phyloP scores from a whole-genome alignment of 2,888 invertebrate genomes.

The Philereme transversata region DNA sequence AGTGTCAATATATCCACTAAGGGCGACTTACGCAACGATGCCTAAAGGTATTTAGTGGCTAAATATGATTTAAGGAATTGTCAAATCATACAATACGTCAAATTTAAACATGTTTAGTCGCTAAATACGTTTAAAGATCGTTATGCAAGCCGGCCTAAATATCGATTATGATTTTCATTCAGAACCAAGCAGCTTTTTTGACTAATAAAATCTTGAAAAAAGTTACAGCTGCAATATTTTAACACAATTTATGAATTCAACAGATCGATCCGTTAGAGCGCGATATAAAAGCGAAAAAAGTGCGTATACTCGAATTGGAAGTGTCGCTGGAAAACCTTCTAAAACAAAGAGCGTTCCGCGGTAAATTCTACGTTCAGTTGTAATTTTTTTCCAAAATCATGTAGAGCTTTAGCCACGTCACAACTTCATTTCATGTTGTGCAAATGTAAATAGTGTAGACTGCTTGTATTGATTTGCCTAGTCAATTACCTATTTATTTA shows the following conservation, averaged over 20 bases:
- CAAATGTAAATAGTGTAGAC: neutral
- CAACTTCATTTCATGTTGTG: constrained; percentile 14
- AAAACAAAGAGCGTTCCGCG: constrained; percentile 87
- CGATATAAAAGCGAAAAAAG: constrained; percentile 92
- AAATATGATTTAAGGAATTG: too few relatives aligned
- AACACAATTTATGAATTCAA: constrained; percentile 37
- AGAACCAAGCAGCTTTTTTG: constrained; percentile 1
- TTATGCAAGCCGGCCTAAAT: too few relatives aligned
- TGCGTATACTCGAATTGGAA: constrained; percentile 93
- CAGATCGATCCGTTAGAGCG: constrained; percentile 94
- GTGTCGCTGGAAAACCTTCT: constrained; percentile 91
- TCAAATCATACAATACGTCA: too few relatives aligned
- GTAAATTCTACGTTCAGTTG: constrained; percentile 73
- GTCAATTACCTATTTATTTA: neutral
- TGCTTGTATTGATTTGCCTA: constrained; percentile 4
- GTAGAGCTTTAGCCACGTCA: constrained; percentile 16
- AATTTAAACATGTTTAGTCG: too few relatives aligned
- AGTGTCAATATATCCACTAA: too few relatives aligned
- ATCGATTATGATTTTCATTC: too few relatives aligned
- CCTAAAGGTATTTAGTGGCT: too few relatives aligned
- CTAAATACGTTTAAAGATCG: too few relatives aligned
- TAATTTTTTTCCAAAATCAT: constrained; percentile 69
- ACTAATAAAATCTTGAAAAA: constrained; percentile 49
- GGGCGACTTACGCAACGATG: too few relatives aligned
- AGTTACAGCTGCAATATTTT: constrained; percentile 70